These are phyloP conservation scores for Drosophila subpulchrella DNA, from an alignment of 1,140 invertebrate species.

Conservation along the genomic window DNA sequence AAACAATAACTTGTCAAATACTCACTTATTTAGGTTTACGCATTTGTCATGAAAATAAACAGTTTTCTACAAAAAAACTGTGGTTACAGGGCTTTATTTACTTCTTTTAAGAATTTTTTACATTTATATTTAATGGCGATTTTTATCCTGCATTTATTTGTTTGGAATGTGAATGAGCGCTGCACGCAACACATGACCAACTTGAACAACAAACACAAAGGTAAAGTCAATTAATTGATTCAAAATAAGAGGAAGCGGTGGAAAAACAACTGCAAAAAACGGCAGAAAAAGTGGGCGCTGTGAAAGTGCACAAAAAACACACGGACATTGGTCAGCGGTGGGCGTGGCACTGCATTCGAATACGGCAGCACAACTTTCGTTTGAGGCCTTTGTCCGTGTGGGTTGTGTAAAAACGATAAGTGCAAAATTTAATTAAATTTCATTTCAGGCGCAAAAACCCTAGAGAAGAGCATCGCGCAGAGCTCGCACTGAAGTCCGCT, in stretches of 20 bases:
- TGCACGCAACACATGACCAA: slow-evolving; percentile 21
- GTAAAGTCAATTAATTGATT: slow-evolving; percentile 78
- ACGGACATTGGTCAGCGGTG: slow-evolving; percentile 7
- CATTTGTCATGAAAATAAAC: no score
- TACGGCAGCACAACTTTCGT: slow-evolving; percentile 14
- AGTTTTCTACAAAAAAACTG: no score
- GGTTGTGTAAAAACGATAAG: slow-evolving; percentile 58
- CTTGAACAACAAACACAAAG: slow-evolving; percentile 44
- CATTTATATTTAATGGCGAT: no score
- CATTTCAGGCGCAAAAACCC: slow-evolving; percentile 25
- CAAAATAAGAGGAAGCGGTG: slow-evolving; percentile 42
- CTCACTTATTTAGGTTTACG: no score
- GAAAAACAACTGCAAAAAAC: slow-evolving; percentile 23
- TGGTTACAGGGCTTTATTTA: no score
- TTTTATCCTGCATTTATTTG: neutral
- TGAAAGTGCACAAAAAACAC: slow-evolving; percentile 5
- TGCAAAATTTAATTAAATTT: slow-evolving; percentile 78
- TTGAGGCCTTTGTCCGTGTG: slow-evolving; percentile 5
- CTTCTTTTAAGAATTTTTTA: no score
- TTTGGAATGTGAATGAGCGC: slow-evolving; percentile 1
- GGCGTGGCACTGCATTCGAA: slow-evolving; percentile 19
- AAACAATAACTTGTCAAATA: no score
- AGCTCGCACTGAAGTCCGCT: slow-evolving; percentile 32
- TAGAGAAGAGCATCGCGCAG: slow-evolving; percentile 3
- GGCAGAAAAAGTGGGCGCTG: neutral